These are phyloP conservation scores for Lasaia peninsularis DNA, from an alignment of 1,140 invertebrate genomes.

Conservation along the genomic window DNA sequence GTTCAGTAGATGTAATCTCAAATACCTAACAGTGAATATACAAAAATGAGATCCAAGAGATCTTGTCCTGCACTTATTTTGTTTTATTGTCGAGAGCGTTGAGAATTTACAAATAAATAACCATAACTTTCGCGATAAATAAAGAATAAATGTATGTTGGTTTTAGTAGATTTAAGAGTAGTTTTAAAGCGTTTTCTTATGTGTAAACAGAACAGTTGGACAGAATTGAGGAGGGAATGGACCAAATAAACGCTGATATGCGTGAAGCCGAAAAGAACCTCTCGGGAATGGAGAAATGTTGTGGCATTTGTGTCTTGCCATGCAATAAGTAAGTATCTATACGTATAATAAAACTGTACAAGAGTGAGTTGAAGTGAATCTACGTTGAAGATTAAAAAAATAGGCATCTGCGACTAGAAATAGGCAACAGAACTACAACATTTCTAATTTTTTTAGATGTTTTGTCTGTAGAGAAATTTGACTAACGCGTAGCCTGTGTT, in stretches of 20 bases:
- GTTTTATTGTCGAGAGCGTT: conserved; percentile 73
- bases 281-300: conserved; percentile 99
- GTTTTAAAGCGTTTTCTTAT: conserved; percentile 52
- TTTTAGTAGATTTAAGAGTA: conserved; percentile 26
- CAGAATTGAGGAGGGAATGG: conserved; percentile 99
- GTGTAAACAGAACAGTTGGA: conserved; percentile 95
- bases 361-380: no score
- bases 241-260: conserved; percentile 99
- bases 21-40: background rate
- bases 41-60: conserved; percentile 16
- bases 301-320: conserved; percentile 97
- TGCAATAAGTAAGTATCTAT: conserved; percentile 94
- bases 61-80: conserved; percentile 63
- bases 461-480: no score
- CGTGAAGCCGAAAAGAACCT: conserved; percentile 99
- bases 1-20: no score
- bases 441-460: no score
- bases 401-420: no score
- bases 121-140: conserved; percentile 38
- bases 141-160: conserved; percentile 14
- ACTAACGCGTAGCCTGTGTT: no score
- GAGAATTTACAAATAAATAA: conserved; percentile 68
- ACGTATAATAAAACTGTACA: no score
- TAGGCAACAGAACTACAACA: no score
- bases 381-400: no score